These are phyloP conservation scores for Scophthalmus maximus DNA, from an alignment of 2,113 vertebrate genomes.

Conservation along the genomic window DNA sequence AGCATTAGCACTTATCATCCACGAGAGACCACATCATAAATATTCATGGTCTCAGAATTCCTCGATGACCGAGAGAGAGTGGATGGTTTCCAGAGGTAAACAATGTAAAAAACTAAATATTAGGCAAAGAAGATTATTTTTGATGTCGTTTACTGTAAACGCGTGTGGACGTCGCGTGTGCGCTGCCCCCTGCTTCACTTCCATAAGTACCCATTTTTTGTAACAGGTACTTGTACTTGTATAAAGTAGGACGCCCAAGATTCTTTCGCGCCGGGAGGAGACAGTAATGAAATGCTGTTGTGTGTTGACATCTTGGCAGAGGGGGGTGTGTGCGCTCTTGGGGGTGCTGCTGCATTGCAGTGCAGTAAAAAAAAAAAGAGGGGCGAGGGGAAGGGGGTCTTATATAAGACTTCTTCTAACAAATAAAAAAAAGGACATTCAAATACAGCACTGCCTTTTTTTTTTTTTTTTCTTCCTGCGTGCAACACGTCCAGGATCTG, in stretches of 20 bases:
- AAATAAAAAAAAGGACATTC: constrained; percentile 69
- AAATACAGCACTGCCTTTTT: constrained; percentile 32
- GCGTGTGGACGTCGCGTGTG: no score
- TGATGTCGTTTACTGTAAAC: no score
- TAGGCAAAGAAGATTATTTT: no score
- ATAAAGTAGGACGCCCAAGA: constrained; percentile 15
- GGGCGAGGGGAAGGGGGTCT: constrained; percentile 65
- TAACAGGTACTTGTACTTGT: constrained; percentile 59
- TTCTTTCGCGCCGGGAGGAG: neutral
- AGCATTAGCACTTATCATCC: no score
- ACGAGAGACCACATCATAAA: no score
- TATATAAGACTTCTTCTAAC: constrained; percentile 74
- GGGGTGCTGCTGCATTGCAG: constrained; percentile 78
- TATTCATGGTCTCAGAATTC: no score
- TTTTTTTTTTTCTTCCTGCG: constrained; percentile 19
- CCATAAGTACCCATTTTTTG: no score
- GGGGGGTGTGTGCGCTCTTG: constrained; percentile 44
- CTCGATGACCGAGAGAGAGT: no score
- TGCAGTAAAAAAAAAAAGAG: constrained; percentile 63
- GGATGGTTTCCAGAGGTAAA: no score
- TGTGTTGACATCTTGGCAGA: constrained; percentile 16
- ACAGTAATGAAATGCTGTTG: neutral
- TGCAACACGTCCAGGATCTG: no score
- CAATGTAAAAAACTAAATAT: no score
- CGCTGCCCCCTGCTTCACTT: no score